Conservation (phyloP, 1,140 invertebrate species). For the Drosophila lacertosa region DNA sequence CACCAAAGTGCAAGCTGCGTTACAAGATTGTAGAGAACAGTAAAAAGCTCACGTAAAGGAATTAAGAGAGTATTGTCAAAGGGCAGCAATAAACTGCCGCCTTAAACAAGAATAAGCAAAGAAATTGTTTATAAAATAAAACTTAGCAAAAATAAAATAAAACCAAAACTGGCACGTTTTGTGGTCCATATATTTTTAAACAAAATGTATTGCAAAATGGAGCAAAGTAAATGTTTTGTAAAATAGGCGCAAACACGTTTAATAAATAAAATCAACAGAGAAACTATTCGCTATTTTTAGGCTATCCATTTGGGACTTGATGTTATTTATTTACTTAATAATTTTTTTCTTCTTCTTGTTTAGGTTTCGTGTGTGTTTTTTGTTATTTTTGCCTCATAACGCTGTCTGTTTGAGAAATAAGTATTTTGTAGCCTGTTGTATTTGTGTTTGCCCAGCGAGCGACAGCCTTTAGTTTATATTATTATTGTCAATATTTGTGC, state of each 20-base stretch:
- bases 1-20: neutral
- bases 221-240: neutral
- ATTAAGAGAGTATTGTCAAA: too few species aligned
- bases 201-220: neutral
- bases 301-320: slow-evolving; percentile 27
- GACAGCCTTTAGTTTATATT: slow-evolving; percentile 28
- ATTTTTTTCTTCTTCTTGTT: slow-evolving; percentile 10
- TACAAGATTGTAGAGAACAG: neutral
- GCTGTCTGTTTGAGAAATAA: slow-evolving; percentile 6
- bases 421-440: slow-evolving; percentile 12
- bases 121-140: too few species aligned
- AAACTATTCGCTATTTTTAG: slow-evolving; percentile 19
- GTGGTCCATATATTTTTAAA: too few species aligned
- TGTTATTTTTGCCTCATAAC: neutral
- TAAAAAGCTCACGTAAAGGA: neutral
- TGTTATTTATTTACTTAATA: slow-evolving; percentile 20
- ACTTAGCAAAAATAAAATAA: neutral
- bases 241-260: slow-evolving; percentile 23
- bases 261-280: slow-evolving; percentile 25
- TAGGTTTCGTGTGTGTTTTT: slow-evolving; percentile 1
- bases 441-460: slow-evolving; percentile 38
- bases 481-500: slow-evolving; percentile 55
- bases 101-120: too few species aligned
- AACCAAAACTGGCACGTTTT: neutral
- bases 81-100: too few species aligned